A percentile compares a stretch with the other conserved stretches of the same genome.
phyloP scores from a whole-genome alignment of 2,797 vertebrate genomes.

The Xenopus petersii region DNA sequence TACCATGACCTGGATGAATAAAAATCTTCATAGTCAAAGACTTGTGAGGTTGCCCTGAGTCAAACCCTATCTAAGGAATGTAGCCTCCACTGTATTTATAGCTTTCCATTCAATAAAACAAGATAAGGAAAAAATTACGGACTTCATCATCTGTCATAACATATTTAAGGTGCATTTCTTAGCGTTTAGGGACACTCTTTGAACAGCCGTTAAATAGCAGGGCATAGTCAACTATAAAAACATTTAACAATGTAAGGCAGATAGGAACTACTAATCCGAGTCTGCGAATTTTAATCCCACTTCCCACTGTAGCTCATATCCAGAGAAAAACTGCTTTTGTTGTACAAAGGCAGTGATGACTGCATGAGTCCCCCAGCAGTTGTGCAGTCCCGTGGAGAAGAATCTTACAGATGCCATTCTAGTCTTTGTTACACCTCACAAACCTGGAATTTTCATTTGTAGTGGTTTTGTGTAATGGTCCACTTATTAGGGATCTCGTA shows the following conservation, averaged over 20 bases:
- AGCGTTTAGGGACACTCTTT: constrained; percentile 14
- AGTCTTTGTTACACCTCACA: constrained; percentile 41
- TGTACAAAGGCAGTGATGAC: constrained; percentile 14
- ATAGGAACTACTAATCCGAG: constrained; percentile 29
- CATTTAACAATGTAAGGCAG: constrained; percentile 23
- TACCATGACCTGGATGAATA: no score
- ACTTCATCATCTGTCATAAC: neutral
- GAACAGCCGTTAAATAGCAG: constrained; percentile 9
- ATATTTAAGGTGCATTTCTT: neutral
- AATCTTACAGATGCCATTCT: constrained; percentile 20
- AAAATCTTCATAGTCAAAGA: no score
- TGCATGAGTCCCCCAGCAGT: constrained; percentile 25
- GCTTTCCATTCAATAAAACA: neutral
- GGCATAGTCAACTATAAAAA: neutral
- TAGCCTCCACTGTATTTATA: no score
- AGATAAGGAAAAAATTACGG: neutral
- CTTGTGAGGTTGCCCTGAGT: no score
- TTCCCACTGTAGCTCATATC: constrained; percentile 19
- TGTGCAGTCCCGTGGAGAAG: constrained; percentile 26
- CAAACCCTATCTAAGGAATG: no score
- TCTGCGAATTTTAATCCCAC: constrained; percentile 39
- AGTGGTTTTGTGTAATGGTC: constrained; percentile 41
- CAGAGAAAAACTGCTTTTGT: constrained; percentile 31
- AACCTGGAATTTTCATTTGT: constrained; percentile 40
- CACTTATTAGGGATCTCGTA: constrained; percentile 41